These are phyloP conservation scores for Drosophila nr. perissopoda DNA, from an alignment of 2,888 invertebrate genomes.

Conservation along the genomic window DNA sequence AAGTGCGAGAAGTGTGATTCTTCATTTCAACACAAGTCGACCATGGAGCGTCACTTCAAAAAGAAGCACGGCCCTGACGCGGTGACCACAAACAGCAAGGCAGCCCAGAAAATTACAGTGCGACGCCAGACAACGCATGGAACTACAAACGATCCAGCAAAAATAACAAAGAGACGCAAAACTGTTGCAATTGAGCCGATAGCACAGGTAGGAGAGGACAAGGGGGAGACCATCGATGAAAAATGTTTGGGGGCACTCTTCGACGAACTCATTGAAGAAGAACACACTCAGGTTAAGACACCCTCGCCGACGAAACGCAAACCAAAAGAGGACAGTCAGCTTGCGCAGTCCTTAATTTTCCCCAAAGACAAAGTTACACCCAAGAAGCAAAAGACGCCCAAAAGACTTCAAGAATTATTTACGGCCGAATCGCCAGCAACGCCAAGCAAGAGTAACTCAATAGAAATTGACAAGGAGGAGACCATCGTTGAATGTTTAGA, in stretches of 20 bases:
- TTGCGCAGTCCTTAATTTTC: neutral
- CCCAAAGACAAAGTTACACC: neutral
- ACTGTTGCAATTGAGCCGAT: conserved; percentile 1
- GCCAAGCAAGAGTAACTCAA: neutral
- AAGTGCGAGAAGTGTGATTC: conserved; percentile 21
- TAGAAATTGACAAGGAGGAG: too few relatives aligned
- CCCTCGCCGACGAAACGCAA: conserved; percentile 3
- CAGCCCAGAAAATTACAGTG: neutral
- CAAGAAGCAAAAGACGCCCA: neutral
- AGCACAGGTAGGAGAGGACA: neutral
- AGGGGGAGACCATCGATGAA: too few relatives aligned
- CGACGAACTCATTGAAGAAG: neutral
- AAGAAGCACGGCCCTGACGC: conserved; percentile 15
- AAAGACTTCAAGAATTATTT: neutral
- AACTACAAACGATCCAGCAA: neutral
- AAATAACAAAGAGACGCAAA: conserved; percentile 24
- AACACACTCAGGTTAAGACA: neutral
- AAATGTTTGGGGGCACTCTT: too few relatives aligned
- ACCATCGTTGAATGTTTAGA: neutral
- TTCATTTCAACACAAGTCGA: conserved; percentile 9
- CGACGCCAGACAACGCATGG: neutral
- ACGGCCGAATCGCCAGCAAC: neutral
- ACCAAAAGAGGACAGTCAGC: neutral
- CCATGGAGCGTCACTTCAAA: conserved; percentile 10
- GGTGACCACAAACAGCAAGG: neutral